Evolutionary conservation across 2,888 invertebrate genomes (phyloP), one percentile per base, ranked within the genome.

Genomic region (Zele albiditarsus): DNA sequence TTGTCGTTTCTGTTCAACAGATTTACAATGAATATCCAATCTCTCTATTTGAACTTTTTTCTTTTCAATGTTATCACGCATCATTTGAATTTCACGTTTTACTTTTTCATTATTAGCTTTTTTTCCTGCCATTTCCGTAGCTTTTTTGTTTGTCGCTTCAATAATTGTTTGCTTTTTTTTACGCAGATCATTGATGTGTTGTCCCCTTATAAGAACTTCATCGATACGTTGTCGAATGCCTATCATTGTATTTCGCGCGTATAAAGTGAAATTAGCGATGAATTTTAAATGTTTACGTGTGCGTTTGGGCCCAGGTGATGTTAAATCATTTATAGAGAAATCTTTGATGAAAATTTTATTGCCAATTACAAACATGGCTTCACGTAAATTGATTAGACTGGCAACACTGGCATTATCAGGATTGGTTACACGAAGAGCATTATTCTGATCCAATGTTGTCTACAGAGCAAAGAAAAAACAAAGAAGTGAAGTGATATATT

Each of bases 231-330:
- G 74, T 57, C 78, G 71, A 42, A 84, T 80, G 6, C 77, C 76
- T 0, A 28, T 42, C 3, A 77, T 58, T 67, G 82, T 84, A 1
- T 75, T 80, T 12, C 53, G 74, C 1, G 77, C 63, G 10, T 85
- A 86, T 0, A 86, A 60, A 53, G 83, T 68, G 77, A 86, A 86
- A 70, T 86, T 86, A 1, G 80, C 72, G 2, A 87, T 72, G 8
- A 82, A 80, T 60, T 83, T 82, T 3, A 78, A 81, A 27, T 79
- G 70, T 67, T 76, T 84, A 10, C 82, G 80, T 25, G 83, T 73
- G 73, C 81, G 84, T 72, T 83, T 86, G 10, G 86, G 84, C 23
- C 79, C 77, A 42, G 85, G 84, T 70, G 75, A 82, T 31, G 80
- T 83, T 12, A 86, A 81, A 58, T 86, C 86, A 1, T 79, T 82